These are phyloP conservation scores for Nanger granti DNA, from an alignment of 2,113 vertebrate genomes.

Conservation along the genomic window DNA sequence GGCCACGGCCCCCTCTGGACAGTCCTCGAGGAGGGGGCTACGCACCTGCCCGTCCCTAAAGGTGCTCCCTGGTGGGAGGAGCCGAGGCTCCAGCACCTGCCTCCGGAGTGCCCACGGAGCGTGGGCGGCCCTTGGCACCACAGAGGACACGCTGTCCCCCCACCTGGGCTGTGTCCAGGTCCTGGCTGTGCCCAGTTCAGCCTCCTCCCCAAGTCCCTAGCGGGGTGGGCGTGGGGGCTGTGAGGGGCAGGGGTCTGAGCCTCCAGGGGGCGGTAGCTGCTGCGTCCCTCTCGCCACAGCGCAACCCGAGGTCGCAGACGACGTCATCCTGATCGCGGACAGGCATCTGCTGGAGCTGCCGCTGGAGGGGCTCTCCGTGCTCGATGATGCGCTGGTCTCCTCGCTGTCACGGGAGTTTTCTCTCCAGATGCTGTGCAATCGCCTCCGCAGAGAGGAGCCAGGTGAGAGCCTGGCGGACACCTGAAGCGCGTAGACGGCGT, in stretches of 20 bases:
- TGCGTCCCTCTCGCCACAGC: not conserved
- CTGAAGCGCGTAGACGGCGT: not conserved
- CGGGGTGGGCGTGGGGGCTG: rapidly evolving
- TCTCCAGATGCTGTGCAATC: constrained; percentile 57
- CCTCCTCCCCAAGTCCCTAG: rapidly evolving
- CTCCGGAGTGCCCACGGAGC: not conserved
- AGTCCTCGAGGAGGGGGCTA: not conserved
- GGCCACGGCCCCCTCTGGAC: not conserved
- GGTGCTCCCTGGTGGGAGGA: not conserved
- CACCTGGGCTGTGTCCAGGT: not conserved
- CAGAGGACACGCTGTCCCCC: rapidly evolving
- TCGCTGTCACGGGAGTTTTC: constrained; percentile 54
- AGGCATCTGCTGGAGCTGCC: constrained; percentile 45
- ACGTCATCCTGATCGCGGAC: not conserved
- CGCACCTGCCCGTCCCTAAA: rapidly evolving
- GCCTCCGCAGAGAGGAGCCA: not conserved
- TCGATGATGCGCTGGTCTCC: rapidly evolving
- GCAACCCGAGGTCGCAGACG: not conserved
- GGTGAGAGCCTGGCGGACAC: not conserved
- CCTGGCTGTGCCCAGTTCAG: not conserved
- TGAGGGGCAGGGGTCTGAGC: not conserved
- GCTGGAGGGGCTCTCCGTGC: not conserved
- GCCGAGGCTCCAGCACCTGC: too few relatives aligned
- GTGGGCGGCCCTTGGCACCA: not conserved
- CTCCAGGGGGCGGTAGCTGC: not conserved